These are phyloP conservation scores for Engystomops pustulosus DNA, from an alignment of 2,113 vertebrate species.

Conservation along the genomic window DNA sequence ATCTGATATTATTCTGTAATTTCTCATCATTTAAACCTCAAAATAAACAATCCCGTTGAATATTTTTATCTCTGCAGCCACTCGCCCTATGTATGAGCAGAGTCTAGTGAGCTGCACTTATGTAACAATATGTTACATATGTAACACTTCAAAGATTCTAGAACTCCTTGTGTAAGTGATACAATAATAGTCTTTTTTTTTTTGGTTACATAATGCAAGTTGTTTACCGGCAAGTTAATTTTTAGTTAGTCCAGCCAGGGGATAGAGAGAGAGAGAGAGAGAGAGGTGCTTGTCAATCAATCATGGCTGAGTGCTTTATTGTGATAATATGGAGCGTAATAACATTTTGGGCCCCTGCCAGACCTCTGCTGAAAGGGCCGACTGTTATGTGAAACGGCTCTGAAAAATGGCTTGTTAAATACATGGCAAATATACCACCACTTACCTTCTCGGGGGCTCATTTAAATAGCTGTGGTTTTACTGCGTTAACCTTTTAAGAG, in stretches of 20 bases:
- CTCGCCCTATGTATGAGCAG: too few species aligned
- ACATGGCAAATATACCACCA: neutral
- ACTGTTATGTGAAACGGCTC: constrained; percentile 25
- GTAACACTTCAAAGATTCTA: too few species aligned
- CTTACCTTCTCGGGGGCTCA: constrained; percentile 18
- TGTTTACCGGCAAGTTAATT: neutral
- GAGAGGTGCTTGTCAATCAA: constrained; percentile 1
- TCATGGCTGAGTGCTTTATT: constrained; percentile 26
- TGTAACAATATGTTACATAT: too few species aligned
- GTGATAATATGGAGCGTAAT: constrained; percentile 40
- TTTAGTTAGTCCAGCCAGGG: neutral
- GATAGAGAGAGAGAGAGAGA: too few species aligned
- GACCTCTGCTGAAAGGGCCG: constrained; percentile 27
- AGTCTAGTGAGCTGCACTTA: too few species aligned
- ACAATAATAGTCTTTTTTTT: neutral
- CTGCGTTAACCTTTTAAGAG: constrained; percentile 28
- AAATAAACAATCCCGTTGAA: too few species aligned
- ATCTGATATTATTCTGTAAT: too few species aligned
- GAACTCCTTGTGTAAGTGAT: too few species aligned
- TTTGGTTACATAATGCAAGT: neutral
- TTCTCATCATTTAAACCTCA: too few species aligned
- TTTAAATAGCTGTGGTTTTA: constrained; percentile 40
- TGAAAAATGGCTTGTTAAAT: constrained; percentile 41
- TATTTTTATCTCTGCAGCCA: neutral
- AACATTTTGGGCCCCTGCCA: constrained; percentile 30